These are phyloP conservation scores for Slavum lentiscoides DNA, from an alignment of 2,888 invertebrate species.

Conservation along the genomic window DNA sequence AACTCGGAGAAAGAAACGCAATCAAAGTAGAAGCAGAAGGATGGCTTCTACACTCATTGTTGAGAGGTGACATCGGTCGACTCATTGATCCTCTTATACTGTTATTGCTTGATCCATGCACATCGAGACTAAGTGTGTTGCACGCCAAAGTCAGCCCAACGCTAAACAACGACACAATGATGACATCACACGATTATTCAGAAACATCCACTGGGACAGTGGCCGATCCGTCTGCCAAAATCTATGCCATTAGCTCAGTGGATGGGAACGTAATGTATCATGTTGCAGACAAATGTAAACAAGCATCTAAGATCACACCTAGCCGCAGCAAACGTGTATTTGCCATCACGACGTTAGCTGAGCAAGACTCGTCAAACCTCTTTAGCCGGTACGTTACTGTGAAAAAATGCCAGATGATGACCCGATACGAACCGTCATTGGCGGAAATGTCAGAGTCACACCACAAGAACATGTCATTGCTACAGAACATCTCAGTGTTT, in stretches of 20 bases:
- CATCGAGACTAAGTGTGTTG: constrained; percentile 79
- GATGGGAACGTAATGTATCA: constrained; percentile 64
- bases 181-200: constrained; percentile 57
- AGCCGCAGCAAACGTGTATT: constrained; percentile 60
- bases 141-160: constrained; percentile 67
- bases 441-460: constrained; percentile 54
- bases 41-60: constrained; percentile 75
- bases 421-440: constrained; percentile 54
- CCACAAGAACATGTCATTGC: constrained; percentile 56
- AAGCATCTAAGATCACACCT: constrained; percentile 56
- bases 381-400: constrained; percentile 50
- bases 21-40: constrained; percentile 70
- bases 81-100: constrained; percentile 76
- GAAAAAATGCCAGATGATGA: constrained; percentile 58
- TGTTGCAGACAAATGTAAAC: constrained; percentile 47
- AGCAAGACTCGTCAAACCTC: constrained; percentile 57
- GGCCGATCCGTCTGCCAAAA: constrained; percentile 62
- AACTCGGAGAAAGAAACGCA: constrained; percentile 65
- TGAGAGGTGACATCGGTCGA: constrained; percentile 76
- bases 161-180: constrained; percentile 60
- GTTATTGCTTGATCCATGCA: constrained; percentile 76
- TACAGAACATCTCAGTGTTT: constrained; percentile 66
- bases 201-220: constrained; percentile 56
- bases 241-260: constrained; percentile 81
- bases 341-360: constrained; percentile 64